phyloP scores from a whole-genome alignment of 2,113 vertebrate genomes.

The Myotis brandtii region DNA sequence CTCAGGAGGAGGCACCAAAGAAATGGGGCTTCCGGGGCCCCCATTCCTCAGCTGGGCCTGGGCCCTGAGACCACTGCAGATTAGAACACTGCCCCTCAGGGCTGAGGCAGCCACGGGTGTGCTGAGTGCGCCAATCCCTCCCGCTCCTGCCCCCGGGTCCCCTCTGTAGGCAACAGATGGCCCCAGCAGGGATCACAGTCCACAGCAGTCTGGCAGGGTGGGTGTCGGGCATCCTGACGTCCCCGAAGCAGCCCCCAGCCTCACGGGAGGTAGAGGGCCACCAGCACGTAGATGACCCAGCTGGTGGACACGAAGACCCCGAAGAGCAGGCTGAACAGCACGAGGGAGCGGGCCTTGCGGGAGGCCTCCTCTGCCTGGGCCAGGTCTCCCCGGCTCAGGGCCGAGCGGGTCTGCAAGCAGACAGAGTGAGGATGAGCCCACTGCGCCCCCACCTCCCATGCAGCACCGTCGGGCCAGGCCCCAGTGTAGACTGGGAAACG shows the following conservation, averaged over 20 bases:
- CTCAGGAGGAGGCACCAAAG: background rate
- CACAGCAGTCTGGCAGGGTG: background rate
- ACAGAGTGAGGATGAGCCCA: background rate
- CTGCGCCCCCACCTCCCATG: background rate
- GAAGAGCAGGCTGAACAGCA: conserved; percentile 90
- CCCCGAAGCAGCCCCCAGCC: background rate
- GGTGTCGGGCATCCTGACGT: rapidly evolving
- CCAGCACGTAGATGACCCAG: conserved; percentile 90
- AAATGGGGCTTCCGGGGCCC: background rate
- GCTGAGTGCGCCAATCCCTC: background rate
- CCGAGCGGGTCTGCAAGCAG: conserved; percentile 84
- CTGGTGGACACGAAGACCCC: conserved; percentile 87
- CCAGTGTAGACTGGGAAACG: rapidly evolving
- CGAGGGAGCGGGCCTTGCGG: conserved; percentile 84
- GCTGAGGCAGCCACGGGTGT: rapidly evolving
- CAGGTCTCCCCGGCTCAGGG: conserved; percentile 85
- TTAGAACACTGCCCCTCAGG: background rate
- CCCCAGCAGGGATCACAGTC: background rate
- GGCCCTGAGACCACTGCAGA: background rate
- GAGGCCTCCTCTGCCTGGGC: conserved; percentile 84
- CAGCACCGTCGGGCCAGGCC: background rate
- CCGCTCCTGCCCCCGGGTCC: background rate
- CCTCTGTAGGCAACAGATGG: background rate
- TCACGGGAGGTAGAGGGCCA: conserved; percentile 81
- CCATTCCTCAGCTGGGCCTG: background rate